phyloP scores from a whole-genome alignment of 2,888 invertebrate genomes.

The Unio delphinus region DNA sequence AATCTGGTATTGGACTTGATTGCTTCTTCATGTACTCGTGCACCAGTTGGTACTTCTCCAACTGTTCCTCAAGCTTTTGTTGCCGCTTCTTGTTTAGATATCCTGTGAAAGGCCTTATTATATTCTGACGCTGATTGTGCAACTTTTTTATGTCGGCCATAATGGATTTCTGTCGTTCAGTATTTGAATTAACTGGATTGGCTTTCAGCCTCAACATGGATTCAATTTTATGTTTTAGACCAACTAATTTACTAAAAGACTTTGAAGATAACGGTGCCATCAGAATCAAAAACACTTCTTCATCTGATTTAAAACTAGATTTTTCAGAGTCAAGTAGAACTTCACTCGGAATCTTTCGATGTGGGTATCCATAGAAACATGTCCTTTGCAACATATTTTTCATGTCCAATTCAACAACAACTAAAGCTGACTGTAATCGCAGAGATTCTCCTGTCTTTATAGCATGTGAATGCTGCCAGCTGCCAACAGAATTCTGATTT shows the following conservation, averaged over 20 bases:
- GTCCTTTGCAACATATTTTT: slow-evolving; percentile 19
- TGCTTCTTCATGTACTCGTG: slow-evolving; percentile 26
- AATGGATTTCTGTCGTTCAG: neutral
- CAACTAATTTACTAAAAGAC: slow-evolving; percentile 19
- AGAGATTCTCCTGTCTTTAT: no score
- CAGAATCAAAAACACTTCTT: slow-evolving; percentile 28
- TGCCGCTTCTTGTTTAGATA: slow-evolving; percentile 32
- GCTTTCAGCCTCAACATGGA: slow-evolving; percentile 4
- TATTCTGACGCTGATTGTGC: slow-evolving; percentile 20
- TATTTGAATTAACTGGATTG: neutral
- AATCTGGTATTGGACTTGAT: slow-evolving; percentile 16
- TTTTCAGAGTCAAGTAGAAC: slow-evolving; percentile 21
- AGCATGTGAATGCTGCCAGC: no score
- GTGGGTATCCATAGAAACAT: slow-evolving; percentile 32
- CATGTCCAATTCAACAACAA: slow-evolving; percentile 23
- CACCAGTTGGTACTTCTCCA: slow-evolving; percentile 26
- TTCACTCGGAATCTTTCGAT: slow-evolving; percentile 31
- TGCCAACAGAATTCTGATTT: no score
- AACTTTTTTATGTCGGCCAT: slow-evolving; percentile 8
- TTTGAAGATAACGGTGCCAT: slow-evolving; percentile 30
- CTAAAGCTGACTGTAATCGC: slow-evolving; percentile 8
- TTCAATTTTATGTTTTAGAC: slow-evolving; percentile 13
- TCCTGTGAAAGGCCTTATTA: slow-evolving; percentile 31
- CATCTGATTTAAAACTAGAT: slow-evolving; percentile 20
- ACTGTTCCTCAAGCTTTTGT: slow-evolving; percentile 25